A percentile compares a stretch with the other conserved stretches of the same genome.
phyloP scores from a whole-genome alignment of 2,888 invertebrate genomes.

The Adelognathus sp. region DNA sequence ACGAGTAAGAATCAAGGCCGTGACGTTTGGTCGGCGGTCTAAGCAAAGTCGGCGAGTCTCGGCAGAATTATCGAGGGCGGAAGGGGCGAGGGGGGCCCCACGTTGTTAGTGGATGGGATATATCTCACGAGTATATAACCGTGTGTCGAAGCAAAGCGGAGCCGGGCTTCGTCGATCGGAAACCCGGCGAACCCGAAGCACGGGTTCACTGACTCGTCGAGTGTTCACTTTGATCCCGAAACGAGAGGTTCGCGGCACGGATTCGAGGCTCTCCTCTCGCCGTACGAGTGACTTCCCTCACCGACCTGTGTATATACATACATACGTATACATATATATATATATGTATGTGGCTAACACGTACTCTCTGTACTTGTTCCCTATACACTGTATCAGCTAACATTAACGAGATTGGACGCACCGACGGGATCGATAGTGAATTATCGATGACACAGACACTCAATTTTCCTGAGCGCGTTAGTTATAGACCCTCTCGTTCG shows the following conservation, averaged over 20 bases:
- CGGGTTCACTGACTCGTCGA: conserved; percentile 63
- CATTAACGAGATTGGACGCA: conserved; percentile 58
- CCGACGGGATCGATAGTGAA: conserved; percentile 53
- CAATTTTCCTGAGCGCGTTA: conserved; percentile 53
- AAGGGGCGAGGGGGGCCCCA: neutral
- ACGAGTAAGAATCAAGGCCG: conserved; percentile 11
- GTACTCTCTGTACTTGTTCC: conserved; percentile 19
- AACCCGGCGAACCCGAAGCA: conserved; percentile 58
- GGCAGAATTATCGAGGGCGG: conserved; percentile 1
- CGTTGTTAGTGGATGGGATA: conserved; percentile 3
- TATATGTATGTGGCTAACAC: neutral
- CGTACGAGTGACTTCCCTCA: neutral
- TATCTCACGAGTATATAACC: conserved; percentile 11
- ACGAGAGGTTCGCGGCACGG: conserved; percentile 57
- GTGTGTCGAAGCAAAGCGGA: neutral
- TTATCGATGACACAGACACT: conserved; percentile 60
- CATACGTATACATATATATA: neutral
- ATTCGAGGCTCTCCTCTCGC: conserved; percentile 48
- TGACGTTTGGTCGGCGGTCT: conserved; percentile 20
- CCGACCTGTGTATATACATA: neutral
- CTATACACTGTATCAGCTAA: conserved; percentile 45
- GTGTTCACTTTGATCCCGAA: conserved; percentile 63
- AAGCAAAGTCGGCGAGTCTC: conserved; percentile 9
- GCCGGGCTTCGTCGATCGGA: conserved; percentile 49
- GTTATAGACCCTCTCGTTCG: conserved; percentile 37